Conservation (phyloP, 2,797 vertebrate species). For the Okamejei kenojei region DNA sequence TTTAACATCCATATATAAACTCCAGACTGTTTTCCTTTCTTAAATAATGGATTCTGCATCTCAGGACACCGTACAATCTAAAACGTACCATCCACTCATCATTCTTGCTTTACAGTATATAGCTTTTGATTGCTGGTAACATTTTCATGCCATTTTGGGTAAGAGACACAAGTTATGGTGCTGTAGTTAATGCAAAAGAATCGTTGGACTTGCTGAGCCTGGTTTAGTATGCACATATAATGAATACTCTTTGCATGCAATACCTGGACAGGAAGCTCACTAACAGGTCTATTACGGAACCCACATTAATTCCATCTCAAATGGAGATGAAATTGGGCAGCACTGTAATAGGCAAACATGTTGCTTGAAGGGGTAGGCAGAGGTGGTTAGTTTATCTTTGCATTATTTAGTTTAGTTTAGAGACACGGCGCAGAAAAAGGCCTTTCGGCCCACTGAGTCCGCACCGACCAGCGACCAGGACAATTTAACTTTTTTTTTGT, state of each 20-base stretch:
- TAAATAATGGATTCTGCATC: neutral
- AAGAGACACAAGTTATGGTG: neutral
- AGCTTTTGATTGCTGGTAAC: neutral
- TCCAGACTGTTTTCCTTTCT: neutral
- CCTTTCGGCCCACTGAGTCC: too few species aligned
- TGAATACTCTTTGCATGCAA: neutral
- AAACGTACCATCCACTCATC: neutral
- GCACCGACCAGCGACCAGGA: too few species aligned
- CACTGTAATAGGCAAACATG: neutral
- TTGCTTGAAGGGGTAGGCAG: neutral
- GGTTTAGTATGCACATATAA: neutral
- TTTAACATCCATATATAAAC: neutral
- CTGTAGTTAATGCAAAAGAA: neutral
- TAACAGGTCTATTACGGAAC: neutral
- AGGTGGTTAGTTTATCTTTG: too few species aligned
- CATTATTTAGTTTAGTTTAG: too few species aligned
- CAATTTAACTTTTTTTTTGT: too few species aligned
- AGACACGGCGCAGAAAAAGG: too few species aligned
- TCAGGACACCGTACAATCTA: neutral
- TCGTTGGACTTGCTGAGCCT: neutral
- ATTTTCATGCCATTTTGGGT: neutral
- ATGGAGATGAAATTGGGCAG: neutral
- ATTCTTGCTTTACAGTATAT: neutral
- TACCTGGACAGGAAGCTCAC: neutral
- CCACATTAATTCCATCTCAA: neutral